These are phyloP conservation scores for Aphyosemion australe DNA, from an alignment of 2,113 vertebrate species.

Conservation along the genomic window DNA sequence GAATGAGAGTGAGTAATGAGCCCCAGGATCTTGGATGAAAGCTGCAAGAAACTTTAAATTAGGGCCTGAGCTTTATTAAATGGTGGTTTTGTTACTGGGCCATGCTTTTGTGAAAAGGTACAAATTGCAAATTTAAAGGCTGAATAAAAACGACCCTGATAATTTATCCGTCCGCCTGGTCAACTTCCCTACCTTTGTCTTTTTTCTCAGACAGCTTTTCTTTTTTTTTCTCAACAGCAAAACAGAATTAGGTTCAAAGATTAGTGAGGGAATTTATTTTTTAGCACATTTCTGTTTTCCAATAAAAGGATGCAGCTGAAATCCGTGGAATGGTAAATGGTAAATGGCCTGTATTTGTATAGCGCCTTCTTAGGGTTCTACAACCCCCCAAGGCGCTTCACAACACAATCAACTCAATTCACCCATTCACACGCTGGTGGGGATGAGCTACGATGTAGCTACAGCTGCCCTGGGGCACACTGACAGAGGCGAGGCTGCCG, in stretches of 20 bases:
- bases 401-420: too few relatives aligned
- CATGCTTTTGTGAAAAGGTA: background rate
- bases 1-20: background rate
- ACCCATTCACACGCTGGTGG: too few relatives aligned
- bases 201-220: background rate
- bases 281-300: conserved; percentile 11
- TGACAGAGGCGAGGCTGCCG: too few relatives aligned
- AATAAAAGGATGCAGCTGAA: conserved; percentile 16
- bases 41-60: background rate
- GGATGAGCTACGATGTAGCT: too few relatives aligned
- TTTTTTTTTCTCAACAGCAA: background rate
- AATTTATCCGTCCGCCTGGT: background rate
- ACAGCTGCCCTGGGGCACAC: too few relatives aligned
- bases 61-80: background rate
- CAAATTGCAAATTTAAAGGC: background rate
- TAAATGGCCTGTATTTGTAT: too few relatives aligned
- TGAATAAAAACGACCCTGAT: background rate
- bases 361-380: too few relatives aligned
- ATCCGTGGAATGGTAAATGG: too few relatives aligned
- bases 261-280: conserved; percentile 7
- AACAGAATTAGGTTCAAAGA: conserved; percentile 7
- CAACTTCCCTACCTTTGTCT: background rate
- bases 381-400: too few relatives aligned
- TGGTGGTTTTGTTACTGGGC: background rate
- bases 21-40: background rate